These are phyloP conservation scores for Potorous gilbertii DNA, from an alignment of 2,797 vertebrate species.

Conservation along the genomic window DNA sequence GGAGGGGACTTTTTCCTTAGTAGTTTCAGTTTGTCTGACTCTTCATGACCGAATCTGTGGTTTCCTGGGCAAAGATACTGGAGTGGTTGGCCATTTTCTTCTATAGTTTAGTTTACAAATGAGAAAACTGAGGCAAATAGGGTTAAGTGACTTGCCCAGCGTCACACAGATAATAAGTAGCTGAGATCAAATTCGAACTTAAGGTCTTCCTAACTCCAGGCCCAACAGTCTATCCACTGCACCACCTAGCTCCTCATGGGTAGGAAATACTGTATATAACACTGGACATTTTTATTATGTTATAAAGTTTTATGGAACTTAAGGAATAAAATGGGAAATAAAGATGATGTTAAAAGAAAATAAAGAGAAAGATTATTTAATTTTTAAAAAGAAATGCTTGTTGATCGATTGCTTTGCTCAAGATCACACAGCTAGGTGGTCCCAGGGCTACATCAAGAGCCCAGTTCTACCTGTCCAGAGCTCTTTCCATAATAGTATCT, in stretches of 20 bases:
- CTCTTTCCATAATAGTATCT: not conserved
- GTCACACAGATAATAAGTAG: not conserved
- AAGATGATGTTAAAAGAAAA: not conserved
- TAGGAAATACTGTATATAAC: not conserved
- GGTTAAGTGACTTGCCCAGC: not conserved
- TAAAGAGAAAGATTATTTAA: not conserved
- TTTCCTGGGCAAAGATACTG: not conserved
- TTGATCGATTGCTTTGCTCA: not conserved
- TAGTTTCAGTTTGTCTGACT: not conserved
- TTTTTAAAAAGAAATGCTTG: not conserved
- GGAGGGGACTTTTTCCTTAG: not conserved
- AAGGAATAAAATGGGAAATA: not conserved
- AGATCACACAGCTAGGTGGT: not conserved
- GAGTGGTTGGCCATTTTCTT: not conserved
- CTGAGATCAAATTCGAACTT: not conserved
- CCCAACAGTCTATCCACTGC: not conserved
- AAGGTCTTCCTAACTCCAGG: not conserved
- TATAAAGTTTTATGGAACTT: not conserved
- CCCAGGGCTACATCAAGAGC: not conserved
- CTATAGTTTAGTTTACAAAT: not conserved
- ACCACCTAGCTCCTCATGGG: not conserved
- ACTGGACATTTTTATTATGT: not conserved
- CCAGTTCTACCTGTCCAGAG: not conserved
- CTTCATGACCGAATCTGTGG: not conserved
- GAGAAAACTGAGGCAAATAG: not conserved